Base-by-base conservation (phyloP, 2,888 invertebrate genomes). In the Rhamphomyia laevipes region DNA sequence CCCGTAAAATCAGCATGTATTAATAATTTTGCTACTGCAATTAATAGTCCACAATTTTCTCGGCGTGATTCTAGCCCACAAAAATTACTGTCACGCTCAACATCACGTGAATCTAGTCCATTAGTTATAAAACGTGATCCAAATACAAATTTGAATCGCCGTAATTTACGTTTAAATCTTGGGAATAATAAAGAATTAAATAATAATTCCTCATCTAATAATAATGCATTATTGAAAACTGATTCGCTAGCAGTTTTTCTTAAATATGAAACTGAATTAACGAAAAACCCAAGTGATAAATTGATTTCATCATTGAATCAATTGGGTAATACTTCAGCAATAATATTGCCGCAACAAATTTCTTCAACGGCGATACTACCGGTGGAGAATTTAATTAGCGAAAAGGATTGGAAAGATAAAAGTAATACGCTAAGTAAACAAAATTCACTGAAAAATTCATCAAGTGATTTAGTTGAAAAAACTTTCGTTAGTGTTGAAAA, bases 191-290 rank as follows among this genome's bases (percentile, higher is more conserved):
- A 45, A 6, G 42, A 44, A 2, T 33, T 10, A 41, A 35, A 30
- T 37, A 23, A 21, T 35, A 47, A 43, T n/a, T 15, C 41, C 10
- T n/a, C 21, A 16, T 17, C 16, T 12, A 10, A 33, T 15, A 16
- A 21, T n/a, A 7, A 17, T 16, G 21, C 40, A 23, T 47, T 66
- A 41, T 61, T 63, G 27, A 70, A 70, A 56, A 70, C 70, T 0
- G 70, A 70, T 53, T 70, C 70, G 0, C 53, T 70, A 51, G 70
- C 70, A 1, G 65, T 66, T 16, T 70, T 70, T 53, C 56, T 70
- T 0, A 70, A 70, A 49, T 68, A 68, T 46, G 70, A 70, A 56
- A 65, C 66, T 46, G 70, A 70, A 49, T 52, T 66, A 51, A 18
- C 52, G 9, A 52, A 48, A 42, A 40, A 51, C 16, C 51, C 7